Evolutionary conservation across 2,797 vertebrate species (phyloP).

Genomic region (Manis javanica): DNA sequence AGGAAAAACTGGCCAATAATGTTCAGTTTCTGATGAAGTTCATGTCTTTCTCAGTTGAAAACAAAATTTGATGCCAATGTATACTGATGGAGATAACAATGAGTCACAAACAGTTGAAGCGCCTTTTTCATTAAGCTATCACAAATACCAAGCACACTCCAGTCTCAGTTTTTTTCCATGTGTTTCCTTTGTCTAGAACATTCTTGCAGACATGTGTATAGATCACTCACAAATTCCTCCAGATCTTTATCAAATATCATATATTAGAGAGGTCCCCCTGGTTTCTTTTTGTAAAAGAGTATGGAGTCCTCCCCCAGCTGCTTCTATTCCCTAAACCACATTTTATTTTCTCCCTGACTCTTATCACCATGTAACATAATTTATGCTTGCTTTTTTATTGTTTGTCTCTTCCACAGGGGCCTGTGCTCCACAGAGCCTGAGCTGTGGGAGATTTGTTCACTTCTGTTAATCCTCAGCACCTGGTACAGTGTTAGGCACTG

Average conservation of each 20-base stretch:
- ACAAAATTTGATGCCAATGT: conserved; percentile 18
- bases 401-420: background rate
- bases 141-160: background rate
- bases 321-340: background rate
- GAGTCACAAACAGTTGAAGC: conserved; percentile 49
- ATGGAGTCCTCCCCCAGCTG: background rate
- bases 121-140: conserved; percentile 30
- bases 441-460: background rate
- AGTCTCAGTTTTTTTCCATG: conserved; percentile 21
- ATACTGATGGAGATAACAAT: conserved; percentile 9
- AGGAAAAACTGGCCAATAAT: background rate
- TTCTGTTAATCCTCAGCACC: background rate
- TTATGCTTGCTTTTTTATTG: background rate
- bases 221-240: conserved; percentile 38
- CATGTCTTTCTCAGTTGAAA: conserved; percentile 52
- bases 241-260: conserved; percentile 36
- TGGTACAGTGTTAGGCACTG: background rate
- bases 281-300: background rate
- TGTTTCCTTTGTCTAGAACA: conserved; percentile 35
- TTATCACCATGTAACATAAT: background rate
- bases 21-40: conserved; percentile 53
- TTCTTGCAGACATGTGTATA: conserved; percentile 28
- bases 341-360: background rate
- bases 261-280: background rate
- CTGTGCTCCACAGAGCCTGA: background rate